A percentile compares a stretch with the other conserved stretches of the same genome.
phyloP scores from a whole-genome alignment of 2,113 vertebrate species.

The Pomatorhinus ruficollis region DNA sequence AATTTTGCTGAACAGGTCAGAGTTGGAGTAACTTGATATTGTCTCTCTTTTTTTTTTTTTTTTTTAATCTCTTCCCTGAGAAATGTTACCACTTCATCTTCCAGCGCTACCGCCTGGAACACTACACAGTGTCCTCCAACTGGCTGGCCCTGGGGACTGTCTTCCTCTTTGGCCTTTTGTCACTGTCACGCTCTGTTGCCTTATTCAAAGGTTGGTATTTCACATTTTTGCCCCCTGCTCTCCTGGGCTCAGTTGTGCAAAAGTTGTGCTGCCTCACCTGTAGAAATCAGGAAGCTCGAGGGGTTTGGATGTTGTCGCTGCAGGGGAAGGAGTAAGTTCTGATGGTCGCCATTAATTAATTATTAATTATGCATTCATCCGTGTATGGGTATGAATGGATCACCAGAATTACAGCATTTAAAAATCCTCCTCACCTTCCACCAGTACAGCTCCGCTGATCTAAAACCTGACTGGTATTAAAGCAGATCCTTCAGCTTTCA shows the following conservation, averaged over 20 bases:
- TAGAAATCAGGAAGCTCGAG: accelerated
- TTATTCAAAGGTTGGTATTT: conserved; percentile 88
- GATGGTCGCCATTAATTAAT: neutral
- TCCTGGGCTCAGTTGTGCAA: neutral
- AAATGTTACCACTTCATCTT: conserved; percentile 99
- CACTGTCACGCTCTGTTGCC: conserved; percentile 91
- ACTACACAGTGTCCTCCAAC: conserved; percentile 94
- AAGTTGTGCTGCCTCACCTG: neutral
- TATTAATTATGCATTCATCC: accelerated
- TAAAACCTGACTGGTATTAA: neutral
- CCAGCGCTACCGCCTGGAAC: conserved; percentile 93
- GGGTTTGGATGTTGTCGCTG: neutral
- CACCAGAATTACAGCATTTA: neutral
- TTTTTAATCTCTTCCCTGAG: conserved; percentile 67
- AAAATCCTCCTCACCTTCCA: neutral
- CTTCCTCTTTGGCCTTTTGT: conserved; percentile 85
- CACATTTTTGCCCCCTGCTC: neutral
- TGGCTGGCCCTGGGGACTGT: conserved; percentile 90
- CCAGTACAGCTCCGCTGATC: neutral
- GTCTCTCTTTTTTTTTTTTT: neutral
- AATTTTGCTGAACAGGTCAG: neutral
- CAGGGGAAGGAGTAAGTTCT: neutral
- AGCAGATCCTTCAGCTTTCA: neutral
- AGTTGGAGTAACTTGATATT: neutral
- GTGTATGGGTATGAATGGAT: neutral